phyloP scores from a whole-genome alignment of 1,140 invertebrate genomes.

The Lutraria rhynchaena region DNA sequence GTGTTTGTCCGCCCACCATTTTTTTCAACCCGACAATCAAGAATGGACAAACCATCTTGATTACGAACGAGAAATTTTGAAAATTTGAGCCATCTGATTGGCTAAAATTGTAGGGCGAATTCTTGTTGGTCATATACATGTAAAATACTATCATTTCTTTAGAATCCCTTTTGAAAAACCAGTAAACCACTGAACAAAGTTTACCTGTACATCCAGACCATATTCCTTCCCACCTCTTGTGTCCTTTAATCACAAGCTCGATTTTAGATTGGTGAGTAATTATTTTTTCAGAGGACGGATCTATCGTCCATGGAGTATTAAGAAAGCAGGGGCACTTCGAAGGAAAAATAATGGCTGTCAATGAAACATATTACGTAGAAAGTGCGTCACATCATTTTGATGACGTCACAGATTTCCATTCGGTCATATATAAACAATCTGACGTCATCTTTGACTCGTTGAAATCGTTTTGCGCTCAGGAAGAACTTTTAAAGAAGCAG shows the following conservation, averaged over 20 bases:
- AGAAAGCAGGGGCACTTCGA: constrained; percentile 94
- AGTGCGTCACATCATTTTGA: constrained; percentile 88
- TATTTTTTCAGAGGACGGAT: constrained; percentile 89
- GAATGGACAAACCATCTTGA: constrained; percentile 62
- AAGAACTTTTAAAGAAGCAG: constrained; percentile 8
- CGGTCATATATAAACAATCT: constrained; percentile 91
- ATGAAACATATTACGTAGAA: constrained; percentile 93
- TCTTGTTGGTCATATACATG: background rate
- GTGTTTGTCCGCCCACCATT: background rate
- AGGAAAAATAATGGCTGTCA: constrained; percentile 90
- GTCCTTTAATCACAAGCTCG: too few relatives aligned
- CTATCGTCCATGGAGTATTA: constrained; percentile 92
- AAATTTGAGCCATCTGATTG: too few relatives aligned
- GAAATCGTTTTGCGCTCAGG: constrained; percentile 11
- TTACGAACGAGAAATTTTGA: too few relatives aligned
- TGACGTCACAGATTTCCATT: constrained; percentile 85
- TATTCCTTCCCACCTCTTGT: background rate
- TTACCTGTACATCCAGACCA: background rate
- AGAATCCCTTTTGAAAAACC: background rate
- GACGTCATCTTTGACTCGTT: constrained; percentile 85
- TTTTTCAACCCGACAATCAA: background rate
- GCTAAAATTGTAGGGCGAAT: too few relatives aligned
- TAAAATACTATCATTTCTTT: background rate
- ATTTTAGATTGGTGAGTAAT: constrained; percentile 1
- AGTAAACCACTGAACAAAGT: constrained; percentile 5